phyloP scores from a whole-genome alignment of 2,113 vertebrate genomes.

The Lepus timidus region DNA sequence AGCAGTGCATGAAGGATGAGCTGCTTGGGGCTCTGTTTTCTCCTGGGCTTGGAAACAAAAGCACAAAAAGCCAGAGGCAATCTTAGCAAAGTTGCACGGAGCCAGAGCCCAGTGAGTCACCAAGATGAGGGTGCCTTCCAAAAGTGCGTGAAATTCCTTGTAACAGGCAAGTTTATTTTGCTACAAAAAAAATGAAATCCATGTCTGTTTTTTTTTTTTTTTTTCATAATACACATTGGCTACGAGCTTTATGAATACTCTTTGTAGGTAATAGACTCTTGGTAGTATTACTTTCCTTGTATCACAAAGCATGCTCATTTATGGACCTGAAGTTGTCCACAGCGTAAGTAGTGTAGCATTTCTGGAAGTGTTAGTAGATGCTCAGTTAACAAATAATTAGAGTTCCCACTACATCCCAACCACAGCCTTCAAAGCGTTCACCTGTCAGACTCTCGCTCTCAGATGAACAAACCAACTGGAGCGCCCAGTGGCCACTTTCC shows the following conservation, averaged over 20 bases:
- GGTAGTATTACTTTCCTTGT: not conserved
- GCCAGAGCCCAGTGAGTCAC: not conserved
- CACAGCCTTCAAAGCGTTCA: not conserved
- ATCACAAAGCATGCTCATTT: not conserved
- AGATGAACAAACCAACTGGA: not conserved
- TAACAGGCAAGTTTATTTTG: no score
- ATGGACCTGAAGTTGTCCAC: not conserved
- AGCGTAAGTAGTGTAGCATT: not conserved
- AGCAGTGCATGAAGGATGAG: not conserved
- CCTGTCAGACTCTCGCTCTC: not conserved
- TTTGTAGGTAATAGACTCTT: not conserved
- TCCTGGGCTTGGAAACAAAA: slow-evolving; percentile 2
- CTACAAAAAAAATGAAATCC: no score
- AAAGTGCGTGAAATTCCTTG: no score
- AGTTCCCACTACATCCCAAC: not conserved
- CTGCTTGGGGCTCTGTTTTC: not conserved
- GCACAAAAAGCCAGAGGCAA: not conserved
- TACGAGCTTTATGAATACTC: no score
- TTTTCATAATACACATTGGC: no score
- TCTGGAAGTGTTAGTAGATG: not conserved
- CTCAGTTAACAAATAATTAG: not conserved
- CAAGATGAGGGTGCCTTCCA: no score
- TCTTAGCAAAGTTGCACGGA: not conserved
- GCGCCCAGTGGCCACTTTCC: not conserved
- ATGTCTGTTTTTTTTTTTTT: no score